These are phyloP conservation scores for Maccullochella peelii DNA, from an alignment of 2,113 vertebrate species.

Conservation along the genomic window DNA sequence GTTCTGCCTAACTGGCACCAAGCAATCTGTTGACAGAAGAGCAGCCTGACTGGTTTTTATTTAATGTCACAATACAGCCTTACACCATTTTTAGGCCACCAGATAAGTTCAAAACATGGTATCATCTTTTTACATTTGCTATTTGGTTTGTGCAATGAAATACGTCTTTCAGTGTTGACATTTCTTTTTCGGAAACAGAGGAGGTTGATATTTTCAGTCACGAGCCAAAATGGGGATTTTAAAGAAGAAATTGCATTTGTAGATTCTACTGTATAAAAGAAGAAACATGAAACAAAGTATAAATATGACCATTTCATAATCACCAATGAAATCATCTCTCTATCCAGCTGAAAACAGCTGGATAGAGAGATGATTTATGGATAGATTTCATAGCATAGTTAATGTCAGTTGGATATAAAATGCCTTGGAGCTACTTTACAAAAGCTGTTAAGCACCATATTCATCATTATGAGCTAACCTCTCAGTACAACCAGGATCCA, in stretches of 20 bases:
- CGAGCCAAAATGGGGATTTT: not conserved
- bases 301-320: not conserved
- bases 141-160: not conserved
- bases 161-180: not conserved
- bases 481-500: constrained; percentile 16
- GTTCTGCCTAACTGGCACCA: not conserved
- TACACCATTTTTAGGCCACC: not conserved
- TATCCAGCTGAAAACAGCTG: not conserved
- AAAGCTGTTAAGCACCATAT: not conserved
- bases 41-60: constrained; percentile 69
- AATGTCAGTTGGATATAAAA: not conserved
- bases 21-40: constrained; percentile 51
- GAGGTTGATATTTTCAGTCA: not conserved
- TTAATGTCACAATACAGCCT: constrained; percentile 26
- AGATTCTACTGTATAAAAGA: not conserved
- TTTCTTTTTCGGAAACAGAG: not conserved
- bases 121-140: not conserved
- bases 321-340: not conserved
- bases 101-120: not conserved
- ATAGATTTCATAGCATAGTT: not conserved
- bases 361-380: not conserved
- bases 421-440: not conserved
- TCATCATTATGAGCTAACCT: constrained; percentile 22
- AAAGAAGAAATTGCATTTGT: not conserved
- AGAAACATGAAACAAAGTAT: not conserved